Evolutionary conservation across 2,113 vertebrate genomes (phyloP).

Genomic region (Mixornis gularis): DNA sequence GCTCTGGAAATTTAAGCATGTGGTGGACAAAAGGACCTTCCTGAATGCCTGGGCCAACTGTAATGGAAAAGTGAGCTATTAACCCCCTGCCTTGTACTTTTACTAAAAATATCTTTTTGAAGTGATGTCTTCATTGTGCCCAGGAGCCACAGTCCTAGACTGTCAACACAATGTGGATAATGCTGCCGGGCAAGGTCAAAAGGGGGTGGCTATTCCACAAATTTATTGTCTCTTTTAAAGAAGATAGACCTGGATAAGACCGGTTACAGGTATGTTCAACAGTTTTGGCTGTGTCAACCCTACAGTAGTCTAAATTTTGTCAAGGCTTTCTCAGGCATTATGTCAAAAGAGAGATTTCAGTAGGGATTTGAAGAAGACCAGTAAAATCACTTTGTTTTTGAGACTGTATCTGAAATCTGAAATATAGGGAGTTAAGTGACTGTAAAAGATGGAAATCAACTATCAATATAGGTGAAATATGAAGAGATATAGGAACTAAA

Average conservation of each 20-base stretch:
- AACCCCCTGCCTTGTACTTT: not conserved
- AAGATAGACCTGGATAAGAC: not conserved
- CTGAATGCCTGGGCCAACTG: not conserved
- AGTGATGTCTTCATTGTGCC: not conserved
- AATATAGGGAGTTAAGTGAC: not conserved
- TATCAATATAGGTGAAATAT: not conserved
- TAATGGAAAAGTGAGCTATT: not conserved
- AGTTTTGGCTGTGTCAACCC: not conserved
- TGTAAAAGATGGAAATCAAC: not conserved
- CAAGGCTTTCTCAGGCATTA: not conserved
- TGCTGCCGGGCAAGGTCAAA: not conserved
- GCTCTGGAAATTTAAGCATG: not conserved
- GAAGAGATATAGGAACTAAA: not conserved
- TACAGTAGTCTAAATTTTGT: not conserved
- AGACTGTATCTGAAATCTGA: not conserved
- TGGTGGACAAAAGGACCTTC: not conserved
- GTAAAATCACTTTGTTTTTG: not conserved
- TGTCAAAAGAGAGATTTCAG: not conserved
- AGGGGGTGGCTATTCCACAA: not conserved
- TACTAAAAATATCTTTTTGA: not conserved
- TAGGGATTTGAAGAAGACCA: not conserved
- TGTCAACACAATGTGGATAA: not conserved
- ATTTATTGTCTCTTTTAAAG: not conserved
- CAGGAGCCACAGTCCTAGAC: not conserved
- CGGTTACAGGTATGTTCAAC: not conserved